Evolutionary conservation across 2,888 invertebrate genomes (phyloP).

Genomic region (Abrostola tripartita): DNA sequence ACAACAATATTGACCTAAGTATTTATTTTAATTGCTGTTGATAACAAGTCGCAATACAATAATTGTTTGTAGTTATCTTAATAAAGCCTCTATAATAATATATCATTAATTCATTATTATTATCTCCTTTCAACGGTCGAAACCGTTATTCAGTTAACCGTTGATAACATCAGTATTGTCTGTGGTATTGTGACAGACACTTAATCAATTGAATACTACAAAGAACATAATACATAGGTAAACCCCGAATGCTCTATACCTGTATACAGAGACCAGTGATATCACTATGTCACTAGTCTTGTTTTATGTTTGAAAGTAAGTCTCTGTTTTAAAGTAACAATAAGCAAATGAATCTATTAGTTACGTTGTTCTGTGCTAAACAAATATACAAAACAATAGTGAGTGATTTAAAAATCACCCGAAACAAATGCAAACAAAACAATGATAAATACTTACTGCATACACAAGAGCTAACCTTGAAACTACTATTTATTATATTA

Average conservation of each 20-base stretch:
- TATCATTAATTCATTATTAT: neutral
- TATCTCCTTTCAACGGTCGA: neutral
- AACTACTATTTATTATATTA: too few relatives aligned
- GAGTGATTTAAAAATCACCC: neutral
- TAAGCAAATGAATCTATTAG: conserved; percentile 3
- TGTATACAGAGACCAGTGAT: neutral
- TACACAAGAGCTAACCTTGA: too few relatives aligned
- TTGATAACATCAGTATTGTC: too few relatives aligned
- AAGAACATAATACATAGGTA: conserved; percentile 12
- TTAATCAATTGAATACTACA: conserved; percentile 24
- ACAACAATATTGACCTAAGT: too few relatives aligned
- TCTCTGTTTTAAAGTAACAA: too few relatives aligned
- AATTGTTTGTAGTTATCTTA: too few relatives aligned
- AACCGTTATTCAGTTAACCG: conserved; percentile 12
- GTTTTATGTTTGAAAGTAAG: neutral
- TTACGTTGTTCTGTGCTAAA: neutral
- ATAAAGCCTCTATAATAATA: too few relatives aligned
- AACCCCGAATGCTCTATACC: conserved; percentile 3
- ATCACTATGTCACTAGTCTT: neutral
- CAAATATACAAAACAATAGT: neutral
- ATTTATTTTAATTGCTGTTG: too few relatives aligned
- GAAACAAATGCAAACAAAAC: too few relatives aligned
- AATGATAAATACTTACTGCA: too few relatives aligned
- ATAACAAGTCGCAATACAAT: too few relatives aligned
- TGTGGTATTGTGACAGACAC: conserved; percentile 12